Evolutionary conservation across 1,140 invertebrate species (phyloP), one percentile per base, ranked within the genome.

Genomic region (Caenorhabditis inopinata): DNA sequence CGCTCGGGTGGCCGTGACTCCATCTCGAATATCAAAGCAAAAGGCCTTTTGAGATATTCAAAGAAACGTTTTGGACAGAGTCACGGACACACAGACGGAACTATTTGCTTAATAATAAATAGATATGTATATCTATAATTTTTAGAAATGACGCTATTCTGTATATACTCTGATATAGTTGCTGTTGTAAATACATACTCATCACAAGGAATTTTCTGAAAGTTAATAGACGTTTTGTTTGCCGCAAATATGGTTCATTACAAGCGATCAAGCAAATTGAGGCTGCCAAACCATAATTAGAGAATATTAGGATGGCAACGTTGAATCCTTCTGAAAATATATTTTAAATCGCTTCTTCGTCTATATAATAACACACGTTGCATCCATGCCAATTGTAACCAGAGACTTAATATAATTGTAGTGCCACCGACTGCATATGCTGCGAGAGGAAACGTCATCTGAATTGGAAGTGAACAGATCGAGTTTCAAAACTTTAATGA

Each of bases 391-490:
- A 68, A 38, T 12, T 68, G 58, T 7, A 68, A 12, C 11, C 29
- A 68, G 1, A 68, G n/a, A 38, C 58, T 68, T 0, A 68, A 38
- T 0, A 68, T 32, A 38, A 68, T 68, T n/a, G 58, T 68, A 11
- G 32, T 68, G 9, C 58, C 58, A 21, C 58, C 58, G 38, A 68
- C 27, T 6, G 58, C 58, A 38, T 68, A 68, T 0, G 58, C 58
- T 1, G 32, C 29, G n/a, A 68, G 21, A 21, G 58, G 58, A 21
- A 68, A 68, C 58, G 38, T 68, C 58, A 68, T 68, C 58, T 68
- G 18, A 38, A 58, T 23, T 32, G 0, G 2, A 0, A n/a, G 9
- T 32, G 5, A 32, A 32, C 7, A 14, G 16, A 58, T 11, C n/a
- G 51, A 1, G 0, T 3, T 16, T 58, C 25, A 58, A 4, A 1